Evolutionary conservation across 2,797 vertebrate genomes (phyloP).

Genomic region (Sebastes hubbsi): DNA sequence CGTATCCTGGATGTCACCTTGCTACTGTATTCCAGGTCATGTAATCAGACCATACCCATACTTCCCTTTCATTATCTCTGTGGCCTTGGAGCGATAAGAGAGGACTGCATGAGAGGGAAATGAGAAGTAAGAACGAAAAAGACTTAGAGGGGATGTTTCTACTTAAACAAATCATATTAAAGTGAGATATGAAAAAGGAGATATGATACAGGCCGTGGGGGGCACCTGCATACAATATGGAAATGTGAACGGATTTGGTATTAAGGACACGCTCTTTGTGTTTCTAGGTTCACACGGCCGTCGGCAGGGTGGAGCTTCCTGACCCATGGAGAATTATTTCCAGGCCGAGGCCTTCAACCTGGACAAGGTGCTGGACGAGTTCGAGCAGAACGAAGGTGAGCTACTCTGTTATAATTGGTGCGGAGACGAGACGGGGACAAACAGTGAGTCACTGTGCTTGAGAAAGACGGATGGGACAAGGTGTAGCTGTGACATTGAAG

Average conservation of each 20-base stretch:
- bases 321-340: slow-evolving; percentile 99
- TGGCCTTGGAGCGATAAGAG: slow-evolving; percentile 11
- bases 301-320: slow-evolving; percentile 86
- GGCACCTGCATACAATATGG: slow-evolving; percentile 1
- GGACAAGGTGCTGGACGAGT: slow-evolving; percentile 99
- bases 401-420: not conserved
- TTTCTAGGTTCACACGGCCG: slow-evolving; percentile 74
- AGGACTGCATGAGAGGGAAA: not conserved
- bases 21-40: not conserved
- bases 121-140: not conserved
- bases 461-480: not conserved
- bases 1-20: not conserved
- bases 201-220: not conserved
- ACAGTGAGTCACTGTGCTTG: not conserved
- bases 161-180: slow-evolving; percentile 6
- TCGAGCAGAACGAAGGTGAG: slow-evolving; percentile 99
- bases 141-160: not conserved
- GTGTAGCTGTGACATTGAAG: not conserved
- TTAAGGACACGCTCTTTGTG: slow-evolving; percentile 9
- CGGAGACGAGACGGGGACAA: not conserved
- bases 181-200: slow-evolving; percentile 8
- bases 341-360: slow-evolving; percentile 99
- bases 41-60: not conserved
- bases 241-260: not conserved
- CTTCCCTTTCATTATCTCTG: not conserved